These are phyloP conservation scores for Cassiopea xamachana DNA, from an alignment of 30 jellyfish, hydroid and myxozoan species.

Conservation along the genomic window DNA sequence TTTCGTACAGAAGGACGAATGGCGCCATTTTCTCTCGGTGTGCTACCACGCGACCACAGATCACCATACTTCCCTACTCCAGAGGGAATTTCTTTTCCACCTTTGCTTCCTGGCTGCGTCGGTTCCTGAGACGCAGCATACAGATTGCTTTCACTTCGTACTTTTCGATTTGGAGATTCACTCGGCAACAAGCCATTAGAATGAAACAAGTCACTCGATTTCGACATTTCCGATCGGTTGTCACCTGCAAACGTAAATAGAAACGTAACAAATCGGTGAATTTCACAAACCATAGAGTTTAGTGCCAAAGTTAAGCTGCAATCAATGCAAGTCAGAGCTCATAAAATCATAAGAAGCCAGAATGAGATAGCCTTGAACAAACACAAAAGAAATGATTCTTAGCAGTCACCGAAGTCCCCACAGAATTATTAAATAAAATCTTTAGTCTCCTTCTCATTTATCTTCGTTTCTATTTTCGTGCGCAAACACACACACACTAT, in stretches of 20 bases:
- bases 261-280: not conserved
- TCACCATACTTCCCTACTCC: not conserved
- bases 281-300: not conserved
- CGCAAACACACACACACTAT: too few species aligned
- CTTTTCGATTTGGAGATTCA: slow-evolving; percentile 37
- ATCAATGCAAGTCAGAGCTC: too few species aligned
- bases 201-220: slow-evolving; percentile 35
- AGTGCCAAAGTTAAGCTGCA: too few species aligned
- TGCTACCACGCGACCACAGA: slow-evolving; percentile 14
- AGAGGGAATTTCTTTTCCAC: slow-evolving; percentile 5
- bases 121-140: slow-evolving; percentile 15
- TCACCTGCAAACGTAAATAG: slow-evolving; percentile 22
- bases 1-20: slow-evolving; percentile 32
- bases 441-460: too few species aligned
- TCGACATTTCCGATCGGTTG: slow-evolving; percentile 23
- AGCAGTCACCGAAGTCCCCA: too few species aligned
- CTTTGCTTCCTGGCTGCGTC: not conserved
- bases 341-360: too few species aligned
- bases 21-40: not conserved
- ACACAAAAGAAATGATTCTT: too few species aligned
- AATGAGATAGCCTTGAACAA: too few species aligned
- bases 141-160: slow-evolving; percentile 63
- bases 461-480: too few species aligned
- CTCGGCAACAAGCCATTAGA: slow-evolving; percentile 13
- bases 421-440: too few species aligned